Evolutionary conservation across 2,888 invertebrate species (phyloP).

Genomic region (Caenorhabditis sp.): DNA sequence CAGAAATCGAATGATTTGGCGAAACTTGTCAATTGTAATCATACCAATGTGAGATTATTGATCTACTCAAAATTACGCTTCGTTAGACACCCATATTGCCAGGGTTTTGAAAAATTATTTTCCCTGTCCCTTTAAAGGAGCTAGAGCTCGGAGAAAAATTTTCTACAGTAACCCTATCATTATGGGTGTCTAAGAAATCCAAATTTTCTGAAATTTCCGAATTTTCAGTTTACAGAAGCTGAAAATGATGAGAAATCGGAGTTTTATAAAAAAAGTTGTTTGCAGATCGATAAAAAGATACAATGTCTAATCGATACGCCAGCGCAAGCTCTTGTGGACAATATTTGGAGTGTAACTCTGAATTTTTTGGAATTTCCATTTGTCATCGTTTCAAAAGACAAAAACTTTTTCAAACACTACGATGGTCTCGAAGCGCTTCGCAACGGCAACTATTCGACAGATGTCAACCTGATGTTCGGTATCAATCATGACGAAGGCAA

Average conservation of each 20-base stretch:
- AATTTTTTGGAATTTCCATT: constrained; percentile 70
- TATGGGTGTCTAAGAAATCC: background rate
- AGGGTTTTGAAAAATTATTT: background rate
- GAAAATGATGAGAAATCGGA: too few species aligned
- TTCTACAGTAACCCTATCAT: background rate
- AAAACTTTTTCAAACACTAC: constrained; percentile 62
- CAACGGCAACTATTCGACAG: constrained; percentile 84
- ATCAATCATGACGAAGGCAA: constrained; percentile 89
- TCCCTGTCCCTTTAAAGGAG: background rate
- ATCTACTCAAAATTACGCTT: too few species aligned
- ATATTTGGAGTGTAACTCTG: constrained; percentile 65
- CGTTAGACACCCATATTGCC: background rate
- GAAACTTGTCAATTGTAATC: constrained; percentile 83
- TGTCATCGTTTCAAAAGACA: constrained; percentile 62
- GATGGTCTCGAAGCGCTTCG: constrained; percentile 68
- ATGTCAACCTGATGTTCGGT: constrained; percentile 88
- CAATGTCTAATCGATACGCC: constrained; percentile 56
- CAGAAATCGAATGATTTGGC: constrained; percentile 84
- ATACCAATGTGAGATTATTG: constrained; percentile 37
- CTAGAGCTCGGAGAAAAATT: too few species aligned
- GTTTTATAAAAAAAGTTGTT: too few species aligned
- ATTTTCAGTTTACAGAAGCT: too few species aligned
- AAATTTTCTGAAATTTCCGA: too few species aligned
- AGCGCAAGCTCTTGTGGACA: constrained; percentile 64
- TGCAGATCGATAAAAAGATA: constrained; percentile 52